Evolutionary conservation across 2,113 vertebrate genomes (phyloP).

Genomic region (Chauna torquata): DNA sequence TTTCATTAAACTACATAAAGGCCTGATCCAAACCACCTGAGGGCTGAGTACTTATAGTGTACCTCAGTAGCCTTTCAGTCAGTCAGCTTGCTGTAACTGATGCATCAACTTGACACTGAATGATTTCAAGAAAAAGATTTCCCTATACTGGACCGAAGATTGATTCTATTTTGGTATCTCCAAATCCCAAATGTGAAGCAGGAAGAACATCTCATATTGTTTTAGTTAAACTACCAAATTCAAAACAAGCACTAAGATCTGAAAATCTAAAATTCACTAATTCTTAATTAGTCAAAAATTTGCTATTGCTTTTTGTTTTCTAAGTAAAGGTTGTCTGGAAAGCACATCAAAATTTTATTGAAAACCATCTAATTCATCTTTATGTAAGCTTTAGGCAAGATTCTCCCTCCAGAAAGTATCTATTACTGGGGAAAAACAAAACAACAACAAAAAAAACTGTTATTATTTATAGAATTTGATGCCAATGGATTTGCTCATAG

Average conservation of each 20-base stretch:
- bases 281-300: neutral
- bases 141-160: neutral
- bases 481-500: neutral
- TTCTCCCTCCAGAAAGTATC: neutral
- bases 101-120: neutral
- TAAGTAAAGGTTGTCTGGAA: neutral
- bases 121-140: neutral
- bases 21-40: neutral
- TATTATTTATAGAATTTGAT: neutral
- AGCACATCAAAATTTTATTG: neutral
- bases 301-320: neutral
- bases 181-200: neutral
- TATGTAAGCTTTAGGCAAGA: neutral
- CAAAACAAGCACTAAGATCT: neutral
- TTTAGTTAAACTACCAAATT: neutral
- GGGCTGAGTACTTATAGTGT: neutral
- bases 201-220: neutral
- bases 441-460: accelerated
- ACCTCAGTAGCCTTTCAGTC: neutral
- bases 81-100: neutral
- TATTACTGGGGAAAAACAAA: neutral
- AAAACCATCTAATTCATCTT: neutral
- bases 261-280: neutral
- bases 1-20: neutral
- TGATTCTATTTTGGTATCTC: neutral